A percentile compares a stretch with the other conserved stretches of the same genome.
Evolutionary conservation across 2,797 vertebrate species (phyloP).

Genomic region (Gymnoscopelus braueri): DNA sequence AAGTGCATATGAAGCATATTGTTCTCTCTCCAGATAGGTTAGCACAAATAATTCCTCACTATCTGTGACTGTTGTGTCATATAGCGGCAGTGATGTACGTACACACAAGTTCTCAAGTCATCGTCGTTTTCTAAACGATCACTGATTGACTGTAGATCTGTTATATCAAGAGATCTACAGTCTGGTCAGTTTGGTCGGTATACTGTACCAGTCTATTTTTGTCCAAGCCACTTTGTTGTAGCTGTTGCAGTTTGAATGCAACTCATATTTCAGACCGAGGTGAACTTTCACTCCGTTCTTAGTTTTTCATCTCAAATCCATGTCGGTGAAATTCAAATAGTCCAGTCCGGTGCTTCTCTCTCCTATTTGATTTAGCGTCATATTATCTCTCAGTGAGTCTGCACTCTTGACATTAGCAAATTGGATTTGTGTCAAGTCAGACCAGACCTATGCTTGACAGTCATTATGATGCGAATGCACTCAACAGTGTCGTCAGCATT

Average conservation of each 20-base stretch:
- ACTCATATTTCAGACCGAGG: constrained; percentile 4
- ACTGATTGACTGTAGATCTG: background rate
- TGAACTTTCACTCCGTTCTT: background rate
- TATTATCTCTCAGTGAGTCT: constrained; percentile 27
- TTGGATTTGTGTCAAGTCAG: constrained; percentile 28
- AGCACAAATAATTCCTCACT: constrained; percentile 44
- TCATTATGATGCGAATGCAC: background rate
- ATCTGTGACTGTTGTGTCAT: constrained; percentile 44
- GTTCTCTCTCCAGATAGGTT: constrained; percentile 62
- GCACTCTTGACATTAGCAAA: constrained; percentile 18
- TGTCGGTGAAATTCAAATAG: constrained; percentile 9
- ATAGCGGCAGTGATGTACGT: constrained; percentile 4
- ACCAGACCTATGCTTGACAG: constrained; percentile 12
- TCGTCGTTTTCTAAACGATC: constrained; percentile 20
- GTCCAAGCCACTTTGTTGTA: constrained; percentile 1
- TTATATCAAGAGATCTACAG: no score
- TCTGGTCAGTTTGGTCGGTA: no score
- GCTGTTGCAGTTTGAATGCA: background rate
- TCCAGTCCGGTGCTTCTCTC: constrained; percentile 2
- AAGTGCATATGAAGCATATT: constrained; percentile 77
- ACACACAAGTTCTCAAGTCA: constrained; percentile 15
- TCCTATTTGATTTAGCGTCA: constrained; percentile 2
- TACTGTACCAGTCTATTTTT: background rate
- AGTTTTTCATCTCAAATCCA: background rate
- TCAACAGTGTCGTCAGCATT: constrained; percentile 1